Evolutionary conservation across 2,888 invertebrate genomes (phyloP).

Genomic region (Drosophila anceps): DNA sequence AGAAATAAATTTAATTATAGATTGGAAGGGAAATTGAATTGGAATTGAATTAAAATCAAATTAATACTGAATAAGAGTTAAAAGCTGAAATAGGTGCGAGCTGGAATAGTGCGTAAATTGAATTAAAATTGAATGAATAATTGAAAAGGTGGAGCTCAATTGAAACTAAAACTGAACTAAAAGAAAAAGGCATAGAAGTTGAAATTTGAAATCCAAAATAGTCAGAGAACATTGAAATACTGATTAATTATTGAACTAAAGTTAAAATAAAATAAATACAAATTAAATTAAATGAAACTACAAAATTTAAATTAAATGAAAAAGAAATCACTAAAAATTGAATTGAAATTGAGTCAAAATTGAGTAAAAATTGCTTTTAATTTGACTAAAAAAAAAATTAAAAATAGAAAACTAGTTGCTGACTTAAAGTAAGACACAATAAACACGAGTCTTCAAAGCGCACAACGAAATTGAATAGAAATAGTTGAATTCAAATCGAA

Average conservation of each 20-base stretch:
- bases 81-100: too few species aligned
- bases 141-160: not conserved
- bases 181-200: too few species aligned
- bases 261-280: not conserved
- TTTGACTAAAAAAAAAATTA: too few species aligned
- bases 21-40: not conserved
- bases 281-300: too few species aligned
- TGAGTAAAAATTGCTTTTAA: too few species aligned
- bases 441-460: not conserved
- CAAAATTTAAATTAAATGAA: too few species aligned
- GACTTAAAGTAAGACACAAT: not conserved
- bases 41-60: not conserved
- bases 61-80: not conserved
- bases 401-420: too few species aligned
- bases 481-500: conserved; percentile 4
- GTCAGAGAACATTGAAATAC: too few species aligned
- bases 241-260: too few species aligned
- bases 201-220: too few species aligned
- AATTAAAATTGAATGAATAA: not conserved
- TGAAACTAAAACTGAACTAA: not conserved
- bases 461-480: not conserved
- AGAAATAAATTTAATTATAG: not conserved
- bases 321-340: too few species aligned
- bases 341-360: too few species aligned
- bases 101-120: not conserved